phyloP scores from a whole-genome alignment of 2,888 invertebrate species.

The Carterocephalus palaemon region DNA sequence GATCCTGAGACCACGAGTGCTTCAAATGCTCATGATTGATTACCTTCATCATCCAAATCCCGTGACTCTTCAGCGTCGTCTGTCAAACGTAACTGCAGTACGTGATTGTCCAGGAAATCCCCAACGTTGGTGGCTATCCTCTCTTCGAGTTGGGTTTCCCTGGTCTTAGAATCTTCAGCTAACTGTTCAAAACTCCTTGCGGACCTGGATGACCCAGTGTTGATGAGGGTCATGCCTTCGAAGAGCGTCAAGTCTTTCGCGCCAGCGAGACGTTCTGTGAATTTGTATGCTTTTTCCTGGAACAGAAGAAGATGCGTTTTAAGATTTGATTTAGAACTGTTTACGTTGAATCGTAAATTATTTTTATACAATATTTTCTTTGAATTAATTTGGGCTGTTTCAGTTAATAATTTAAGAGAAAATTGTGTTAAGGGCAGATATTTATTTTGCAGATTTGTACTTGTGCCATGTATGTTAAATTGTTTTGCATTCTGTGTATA shows the following conservation, averaged over 20 bases:
- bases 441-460: too few species aligned
- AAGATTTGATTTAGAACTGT: background rate
- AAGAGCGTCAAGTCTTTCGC: conserved; percentile 71
- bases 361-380: too few species aligned
- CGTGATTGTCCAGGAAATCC: conserved; percentile 69
- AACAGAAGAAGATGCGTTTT: conserved; percentile 35
- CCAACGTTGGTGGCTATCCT: conserved; percentile 67
- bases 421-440: too few species aligned
- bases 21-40: too few species aligned
- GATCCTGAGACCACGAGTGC: too few species aligned
- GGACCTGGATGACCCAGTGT: conserved; percentile 72
- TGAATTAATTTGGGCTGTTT: too few species aligned
- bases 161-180: conserved; percentile 63
- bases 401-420: too few species aligned
- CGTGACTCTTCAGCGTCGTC: conserved; percentile 60
- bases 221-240: conserved; percentile 73
- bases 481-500: too few species aligned
- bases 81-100: conserved; percentile 66
- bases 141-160: conserved; percentile 66
- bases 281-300: conserved; percentile 80
- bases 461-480: too few species aligned
- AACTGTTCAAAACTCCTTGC: conserved; percentile 68
- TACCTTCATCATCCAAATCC: conserved; percentile 71
- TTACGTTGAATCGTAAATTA: too few species aligned
- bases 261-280: conserved; percentile 78